These are phyloP conservation scores for Mirounga angustirostris DNA, from an alignment of 2,113 vertebrate species.

Conservation along the genomic window DNA sequence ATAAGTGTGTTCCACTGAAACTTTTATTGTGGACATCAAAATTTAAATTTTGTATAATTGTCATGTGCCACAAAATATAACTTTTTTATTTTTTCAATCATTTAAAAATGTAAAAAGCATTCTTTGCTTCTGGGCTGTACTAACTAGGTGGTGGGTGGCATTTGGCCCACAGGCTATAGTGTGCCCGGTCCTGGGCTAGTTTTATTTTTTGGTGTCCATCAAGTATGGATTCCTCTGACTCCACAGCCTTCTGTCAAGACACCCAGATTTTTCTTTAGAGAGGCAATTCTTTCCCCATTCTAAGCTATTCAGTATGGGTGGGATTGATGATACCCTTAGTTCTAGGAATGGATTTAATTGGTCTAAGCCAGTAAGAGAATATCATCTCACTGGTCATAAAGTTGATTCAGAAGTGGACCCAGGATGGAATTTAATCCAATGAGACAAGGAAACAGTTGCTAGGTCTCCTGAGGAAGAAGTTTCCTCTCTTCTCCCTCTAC, in stretches of 20 bases:
- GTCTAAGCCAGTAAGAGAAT: neutral
- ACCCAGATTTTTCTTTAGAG: neutral
- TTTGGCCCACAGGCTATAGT: neutral
- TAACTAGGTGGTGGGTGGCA: no score
- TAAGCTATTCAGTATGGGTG: neutral
- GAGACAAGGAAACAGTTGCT: neutral
- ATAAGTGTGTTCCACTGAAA: neutral
- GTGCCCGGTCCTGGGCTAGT: neutral
- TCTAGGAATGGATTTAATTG: no score
- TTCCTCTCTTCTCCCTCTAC: neutral
- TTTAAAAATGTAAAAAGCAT: neutral
- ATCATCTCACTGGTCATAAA: neutral
- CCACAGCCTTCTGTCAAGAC: neutral
- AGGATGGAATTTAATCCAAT: neutral
- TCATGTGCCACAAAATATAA: neutral
- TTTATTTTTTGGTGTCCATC: neutral
- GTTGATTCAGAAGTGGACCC: no score
- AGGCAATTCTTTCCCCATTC: rapidly evolving
- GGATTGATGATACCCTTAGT: neutral
- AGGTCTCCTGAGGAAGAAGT: neutral
- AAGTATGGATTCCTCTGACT: neutral
- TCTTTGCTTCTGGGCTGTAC: neutral
- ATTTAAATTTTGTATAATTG: neutral
- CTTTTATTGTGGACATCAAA: neutral
- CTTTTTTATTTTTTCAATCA: neutral